A percentile compares a stretch with the other conserved stretches of the same genome.
These are phyloP conservation scores for Oostethus manadensis DNA, from an alignment of 2,113 vertebrate genomes.

Conservation along the genomic window DNA sequence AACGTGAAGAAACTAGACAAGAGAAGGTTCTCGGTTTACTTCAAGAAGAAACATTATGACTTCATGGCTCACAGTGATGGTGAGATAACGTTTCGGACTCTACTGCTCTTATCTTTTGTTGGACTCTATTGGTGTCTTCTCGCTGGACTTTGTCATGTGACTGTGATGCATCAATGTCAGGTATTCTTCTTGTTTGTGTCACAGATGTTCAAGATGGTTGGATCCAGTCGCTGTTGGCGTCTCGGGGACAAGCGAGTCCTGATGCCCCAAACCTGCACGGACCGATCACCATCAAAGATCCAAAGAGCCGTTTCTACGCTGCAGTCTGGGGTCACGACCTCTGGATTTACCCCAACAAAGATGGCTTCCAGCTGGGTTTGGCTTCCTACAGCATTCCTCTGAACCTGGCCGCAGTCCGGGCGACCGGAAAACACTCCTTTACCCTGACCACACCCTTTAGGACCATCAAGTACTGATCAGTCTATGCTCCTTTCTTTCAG, in stretches of 20 bases:
- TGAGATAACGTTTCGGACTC: slow-evolving; percentile 15
- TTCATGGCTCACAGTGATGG: slow-evolving; percentile 72
- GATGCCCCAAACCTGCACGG: slow-evolving; percentile 48
- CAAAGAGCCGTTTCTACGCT: slow-evolving; percentile 51
- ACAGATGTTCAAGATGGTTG: slow-evolving; percentile 66
- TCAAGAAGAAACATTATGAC: slow-evolving; percentile 72
- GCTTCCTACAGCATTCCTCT: slow-evolving; percentile 66
- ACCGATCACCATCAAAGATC: slow-evolving; percentile 61
- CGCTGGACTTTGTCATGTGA: neutral
- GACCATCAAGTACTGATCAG: slow-evolving; percentile 62
- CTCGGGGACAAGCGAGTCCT: slow-evolving; percentile 52
- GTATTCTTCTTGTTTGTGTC: neutral
- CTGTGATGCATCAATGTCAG: neutral
- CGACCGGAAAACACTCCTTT: slow-evolving; percentile 61
- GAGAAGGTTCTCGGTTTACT: slow-evolving; percentile 62
- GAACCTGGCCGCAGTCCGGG: slow-evolving; percentile 62
- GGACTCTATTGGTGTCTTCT: neutral
- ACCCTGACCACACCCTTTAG: slow-evolving; percentile 68
- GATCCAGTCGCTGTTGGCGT: slow-evolving; percentile 62
- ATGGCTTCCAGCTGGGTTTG: slow-evolving; percentile 65
- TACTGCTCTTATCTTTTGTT: neutral
- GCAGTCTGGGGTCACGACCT: slow-evolving; percentile 64
- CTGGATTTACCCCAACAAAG: slow-evolving; percentile 72
- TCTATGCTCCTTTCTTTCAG: neutral
- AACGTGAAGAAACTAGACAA: slow-evolving; percentile 59